Conservation (phyloP, 1,140 invertebrate species). For the Antheraea pernyi region DNA sequence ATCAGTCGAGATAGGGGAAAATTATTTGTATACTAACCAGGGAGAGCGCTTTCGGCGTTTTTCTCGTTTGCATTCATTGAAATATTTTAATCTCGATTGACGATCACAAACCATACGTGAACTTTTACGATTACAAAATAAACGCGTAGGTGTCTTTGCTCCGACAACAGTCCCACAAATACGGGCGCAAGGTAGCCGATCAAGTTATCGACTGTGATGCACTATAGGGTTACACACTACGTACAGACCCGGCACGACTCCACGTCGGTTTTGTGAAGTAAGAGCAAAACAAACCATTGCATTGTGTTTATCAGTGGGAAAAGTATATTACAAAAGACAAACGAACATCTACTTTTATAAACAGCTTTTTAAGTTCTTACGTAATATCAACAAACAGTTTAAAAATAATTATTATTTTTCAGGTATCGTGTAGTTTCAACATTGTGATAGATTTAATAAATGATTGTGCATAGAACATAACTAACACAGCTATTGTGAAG, state of each 20-base stretch:
- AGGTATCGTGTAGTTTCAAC: not conserved
- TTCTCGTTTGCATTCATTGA: conserved; percentile 49
- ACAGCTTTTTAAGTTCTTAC: conserved; percentile 11
- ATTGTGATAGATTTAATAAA: not conserved
- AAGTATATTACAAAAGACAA: conserved; percentile 61
- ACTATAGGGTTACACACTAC: conserved; percentile 22
- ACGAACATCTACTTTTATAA: conserved; percentile 39
- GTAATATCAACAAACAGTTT: conserved; percentile 11
- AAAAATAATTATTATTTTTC: not conserved
- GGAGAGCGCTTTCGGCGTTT: conserved; percentile 45
- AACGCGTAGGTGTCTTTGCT: conserved; percentile 13
- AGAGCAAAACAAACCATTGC: conserved; percentile 57
- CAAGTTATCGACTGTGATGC: conserved; percentile 50
- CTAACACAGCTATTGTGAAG: not conserved
- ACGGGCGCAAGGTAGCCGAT: conserved; percentile 51
- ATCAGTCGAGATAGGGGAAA: conserved; percentile 8
- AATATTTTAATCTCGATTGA: conserved; percentile 28
- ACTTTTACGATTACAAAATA: conserved; percentile 10
- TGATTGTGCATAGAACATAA: not conserved
- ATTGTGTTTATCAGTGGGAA: conserved; percentile 68
- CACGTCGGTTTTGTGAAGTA: conserved; percentile 36
- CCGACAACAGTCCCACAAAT: conserved; percentile 28
- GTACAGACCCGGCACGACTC: conserved; percentile 35
- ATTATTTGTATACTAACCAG: conserved; percentile 47
- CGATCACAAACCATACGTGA: conserved; percentile 26